phyloP scores from a whole-genome alignment of 2,888 invertebrate species.

The Epistrophella euchroma region DNA sequence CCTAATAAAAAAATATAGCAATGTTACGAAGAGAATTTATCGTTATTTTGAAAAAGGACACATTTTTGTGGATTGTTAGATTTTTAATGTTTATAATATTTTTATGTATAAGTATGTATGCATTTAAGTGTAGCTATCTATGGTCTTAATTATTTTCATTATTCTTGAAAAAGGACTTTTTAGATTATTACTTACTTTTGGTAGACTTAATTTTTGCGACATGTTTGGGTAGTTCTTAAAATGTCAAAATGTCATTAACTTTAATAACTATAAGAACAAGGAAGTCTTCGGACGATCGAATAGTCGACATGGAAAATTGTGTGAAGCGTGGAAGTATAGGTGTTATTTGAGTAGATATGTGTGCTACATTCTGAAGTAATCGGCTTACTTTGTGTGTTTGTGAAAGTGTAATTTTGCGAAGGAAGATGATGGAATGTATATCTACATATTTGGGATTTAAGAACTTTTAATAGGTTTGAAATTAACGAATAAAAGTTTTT shows the following conservation, averaged over 20 bases:
- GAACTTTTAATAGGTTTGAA: no score
- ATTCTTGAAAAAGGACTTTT: background rate
- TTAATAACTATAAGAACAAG: background rate
- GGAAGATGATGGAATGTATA: background rate
- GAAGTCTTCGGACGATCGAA: background rate
- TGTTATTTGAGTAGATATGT: background rate
- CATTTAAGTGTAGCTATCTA: background rate
- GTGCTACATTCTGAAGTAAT: slow-evolving; percentile 54
- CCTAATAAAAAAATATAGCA: background rate
- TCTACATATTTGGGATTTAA: no score
- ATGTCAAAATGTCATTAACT: slow-evolving; percentile 54
- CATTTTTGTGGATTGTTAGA: background rate
- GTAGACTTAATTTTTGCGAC: slow-evolving; percentile 12
- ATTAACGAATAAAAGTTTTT: no score
- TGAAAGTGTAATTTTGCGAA: background rate
- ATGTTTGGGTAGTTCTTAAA: slow-evolving; percentile 49
- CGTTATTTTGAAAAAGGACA: slow-evolving; percentile 14
- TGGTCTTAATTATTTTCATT: background rate
- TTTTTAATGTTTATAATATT: background rate
- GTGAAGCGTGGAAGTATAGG: background rate
- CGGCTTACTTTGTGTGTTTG: slow-evolving; percentile 52
- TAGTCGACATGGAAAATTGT: background rate
- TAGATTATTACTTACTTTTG: background rate
- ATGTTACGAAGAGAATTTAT: background rate
- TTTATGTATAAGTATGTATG: no score